phyloP scores from a whole-genome alignment of 2,888 invertebrate genomes.

The Cyaniris semiargus region DNA sequence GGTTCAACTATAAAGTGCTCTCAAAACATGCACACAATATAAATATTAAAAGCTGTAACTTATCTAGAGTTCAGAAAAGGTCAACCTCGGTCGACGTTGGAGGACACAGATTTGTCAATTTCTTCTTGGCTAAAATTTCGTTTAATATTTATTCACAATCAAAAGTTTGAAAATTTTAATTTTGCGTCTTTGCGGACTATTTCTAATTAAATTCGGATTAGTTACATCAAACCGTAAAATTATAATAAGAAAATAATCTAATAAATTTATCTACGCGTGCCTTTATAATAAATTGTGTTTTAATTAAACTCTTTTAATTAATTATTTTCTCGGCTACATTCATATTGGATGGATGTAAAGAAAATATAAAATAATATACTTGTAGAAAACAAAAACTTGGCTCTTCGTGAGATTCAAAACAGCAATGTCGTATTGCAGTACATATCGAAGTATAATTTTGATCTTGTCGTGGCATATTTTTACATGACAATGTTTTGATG shows the following conservation, averaged over 20 bases:
- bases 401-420: too few relatives aligned
- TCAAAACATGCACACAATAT: constrained; percentile 18
- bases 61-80: constrained; percentile 24
- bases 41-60: constrained; percentile 25
- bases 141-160: not conserved
- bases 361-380: too few relatives aligned
- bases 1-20: constrained; percentile 15
- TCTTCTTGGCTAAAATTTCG: not conserved
- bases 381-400: too few relatives aligned
- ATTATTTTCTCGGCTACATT: too few relatives aligned
- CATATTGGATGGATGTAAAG: too few relatives aligned
- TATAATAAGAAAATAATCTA: not conserved
- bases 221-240: not conserved
- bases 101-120: constrained; percentile 24
- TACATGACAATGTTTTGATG: not conserved
- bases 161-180: not conserved
- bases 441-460: not conserved
- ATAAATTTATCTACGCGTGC: not conserved
- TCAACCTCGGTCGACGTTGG: not conserved
- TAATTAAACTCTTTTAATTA: too few relatives aligned
- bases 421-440: too few relatives aligned
- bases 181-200: not conserved
- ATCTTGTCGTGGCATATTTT: not conserved
- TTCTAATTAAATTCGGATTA: not conserved
- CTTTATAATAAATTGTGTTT: not conserved